A percentile compares a stretch with the other conserved stretches of the same genome.
Conservation (phyloP, 37 sponge, comb jelly and placozoan species). For the Chondrosia reniformis region DNA sequence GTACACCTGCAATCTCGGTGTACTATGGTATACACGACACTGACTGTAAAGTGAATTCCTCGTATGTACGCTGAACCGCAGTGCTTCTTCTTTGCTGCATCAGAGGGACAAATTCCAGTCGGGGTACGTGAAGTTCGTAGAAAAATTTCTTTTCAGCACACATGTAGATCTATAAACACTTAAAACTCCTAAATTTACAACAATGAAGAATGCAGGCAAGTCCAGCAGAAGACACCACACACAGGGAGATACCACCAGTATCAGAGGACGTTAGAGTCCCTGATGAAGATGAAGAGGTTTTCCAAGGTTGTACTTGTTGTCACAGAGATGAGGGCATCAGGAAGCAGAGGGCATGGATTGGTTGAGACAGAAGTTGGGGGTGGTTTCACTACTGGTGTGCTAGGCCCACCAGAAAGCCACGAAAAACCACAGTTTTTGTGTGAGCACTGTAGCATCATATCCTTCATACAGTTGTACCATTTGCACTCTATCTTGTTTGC, state of each 20-base stretch:
- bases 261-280: background rate
- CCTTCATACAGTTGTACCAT: background rate
- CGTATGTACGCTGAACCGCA: no score
- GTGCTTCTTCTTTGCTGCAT: no score
- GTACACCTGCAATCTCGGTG: no score
- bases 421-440: background rate
- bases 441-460: background rate
- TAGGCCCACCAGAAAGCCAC: background rate
- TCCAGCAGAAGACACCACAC: background rate
- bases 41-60: no score
- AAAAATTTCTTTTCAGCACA: no score
- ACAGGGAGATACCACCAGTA: background rate
- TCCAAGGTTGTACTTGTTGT: background rate
- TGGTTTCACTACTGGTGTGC: background rate
- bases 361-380: background rate
- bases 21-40: no score
- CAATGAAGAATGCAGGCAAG: no score
- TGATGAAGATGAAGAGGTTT: background rate
- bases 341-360: background rate
- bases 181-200: no score
- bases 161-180: no score
- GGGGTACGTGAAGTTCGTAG: no score
- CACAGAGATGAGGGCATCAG: background rate
- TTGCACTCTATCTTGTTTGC: no score
- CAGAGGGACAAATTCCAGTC: no score